Percentiles rank a stretch among this genome's conserved stretches.
These are phyloP conservation scores for Syndactyla subalaris DNA, from an alignment of 2,797 vertebrate genomes.

Conservation along the genomic window DNA sequence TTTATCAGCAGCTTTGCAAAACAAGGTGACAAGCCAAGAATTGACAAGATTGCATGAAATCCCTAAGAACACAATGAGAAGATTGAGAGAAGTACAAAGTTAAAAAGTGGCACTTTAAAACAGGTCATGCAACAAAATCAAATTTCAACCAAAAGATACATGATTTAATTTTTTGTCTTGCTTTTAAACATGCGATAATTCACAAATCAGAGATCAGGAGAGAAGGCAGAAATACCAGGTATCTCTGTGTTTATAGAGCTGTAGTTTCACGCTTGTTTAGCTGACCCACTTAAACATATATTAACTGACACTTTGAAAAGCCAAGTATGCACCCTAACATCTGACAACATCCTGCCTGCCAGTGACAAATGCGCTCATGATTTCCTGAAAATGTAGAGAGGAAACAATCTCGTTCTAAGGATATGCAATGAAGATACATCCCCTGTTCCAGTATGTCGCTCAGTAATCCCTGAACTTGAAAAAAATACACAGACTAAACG, in stretches of 20 bases:
- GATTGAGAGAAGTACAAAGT: not conserved
- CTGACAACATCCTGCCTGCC: not conserved
- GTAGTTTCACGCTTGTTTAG: not conserved
- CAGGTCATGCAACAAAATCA: not conserved
- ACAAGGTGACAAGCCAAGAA: slow-evolving; percentile 85
- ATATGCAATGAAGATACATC: not conserved
- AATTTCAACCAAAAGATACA: not conserved
- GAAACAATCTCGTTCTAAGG: not conserved
- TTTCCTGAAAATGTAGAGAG: not conserved
- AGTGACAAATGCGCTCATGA: not conserved
- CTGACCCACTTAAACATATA: not conserved
- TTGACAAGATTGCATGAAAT: slow-evolving; percentile 83
- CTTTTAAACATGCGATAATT: not conserved
- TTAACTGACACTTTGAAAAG: not conserved
- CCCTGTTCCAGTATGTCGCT: not conserved
- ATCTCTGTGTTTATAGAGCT: not conserved
- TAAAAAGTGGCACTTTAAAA: not conserved
- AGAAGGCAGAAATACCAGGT: not conserved
- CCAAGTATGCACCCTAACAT: not conserved
- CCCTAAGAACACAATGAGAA: slow-evolving; percentile 74
- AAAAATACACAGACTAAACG: not conserved
- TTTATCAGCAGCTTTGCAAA: slow-evolving; percentile 85
- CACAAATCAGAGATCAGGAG: not conserved
- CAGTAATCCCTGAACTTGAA: not conserved
- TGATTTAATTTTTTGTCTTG: not conserved